Evolutionary conservation across 2,888 invertebrate species (phyloP), one percentile per base, ranked within the genome.

Genomic region (Saturnia pavonia): DNA sequence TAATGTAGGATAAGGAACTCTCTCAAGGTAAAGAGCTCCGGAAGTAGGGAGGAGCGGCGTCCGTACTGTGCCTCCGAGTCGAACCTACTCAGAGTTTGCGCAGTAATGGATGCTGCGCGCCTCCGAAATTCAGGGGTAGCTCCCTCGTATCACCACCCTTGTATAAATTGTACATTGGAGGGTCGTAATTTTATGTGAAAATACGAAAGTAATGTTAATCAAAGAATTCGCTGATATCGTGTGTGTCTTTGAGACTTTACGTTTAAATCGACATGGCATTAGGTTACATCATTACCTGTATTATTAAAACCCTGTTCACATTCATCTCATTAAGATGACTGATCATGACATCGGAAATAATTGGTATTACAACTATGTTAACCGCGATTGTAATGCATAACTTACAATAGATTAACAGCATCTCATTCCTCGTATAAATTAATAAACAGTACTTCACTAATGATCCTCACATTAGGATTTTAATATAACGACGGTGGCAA

Each of bases 51-150:
- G 88, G 87, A 85, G 88, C 88, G 88, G 86, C 82, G 78, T 78
- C 85, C 82, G 76, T 82, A 80, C 87, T 81, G 89, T 83, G 85
- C 81, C 85, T 85, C 85, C 85, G 85, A 83, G 82, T 83, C 75
- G 82, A 86, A 80, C 85, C 85, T 82, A 83, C 82, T 77, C 84
- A 82, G 94, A 92, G 89, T 90, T 54, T 92, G 94, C 94, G 94
- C 94, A 92, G 88, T 88, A 84, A 80, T 82, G 90, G 91, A 91
- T 91, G 91, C 93, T 92, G 91, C 92, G 91, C 93, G 88, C 71
- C 74, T 76, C 78, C 78, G 80, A 75, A 76, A 75, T 75, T 81
- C 87, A 91, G 92, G 92, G 94, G 90, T 88, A 91, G 85, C 88
- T 87, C 88, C 89, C 90, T 88, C 85, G 77, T 76, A 76, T 76